Evolutionary conservation across 2,888 invertebrate species (phyloP).

Genomic region (Drosophila incognita): DNA sequence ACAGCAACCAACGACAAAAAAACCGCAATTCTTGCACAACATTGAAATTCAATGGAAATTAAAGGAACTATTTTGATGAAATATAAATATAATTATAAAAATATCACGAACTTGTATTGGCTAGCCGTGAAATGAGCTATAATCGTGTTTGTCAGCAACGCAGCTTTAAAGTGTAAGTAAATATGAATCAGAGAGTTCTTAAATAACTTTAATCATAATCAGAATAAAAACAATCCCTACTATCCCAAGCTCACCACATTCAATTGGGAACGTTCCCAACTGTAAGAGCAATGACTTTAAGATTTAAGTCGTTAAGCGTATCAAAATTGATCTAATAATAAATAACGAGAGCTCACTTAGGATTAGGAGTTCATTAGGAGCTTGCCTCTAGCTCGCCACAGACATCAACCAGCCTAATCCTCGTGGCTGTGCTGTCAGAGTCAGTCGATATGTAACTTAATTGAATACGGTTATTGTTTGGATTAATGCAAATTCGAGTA

Average conservation of each 20-base stretch:
- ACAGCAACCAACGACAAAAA: background rate
- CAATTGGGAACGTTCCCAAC: background rate
- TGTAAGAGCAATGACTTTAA: background rate
- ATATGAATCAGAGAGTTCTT: background rate
- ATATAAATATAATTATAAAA: background rate
- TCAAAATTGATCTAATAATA: background rate
- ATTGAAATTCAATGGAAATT: background rate
- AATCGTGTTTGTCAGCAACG: background rate
- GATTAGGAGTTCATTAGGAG: constrained; percentile 5
- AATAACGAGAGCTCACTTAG: background rate
- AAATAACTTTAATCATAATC: background rate
- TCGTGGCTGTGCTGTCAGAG: background rate
- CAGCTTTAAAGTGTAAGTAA: background rate
- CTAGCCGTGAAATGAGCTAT: background rate
- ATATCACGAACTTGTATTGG: background rate
- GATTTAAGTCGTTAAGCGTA: background rate
- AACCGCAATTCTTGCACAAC: background rate
- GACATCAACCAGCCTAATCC: background rate
- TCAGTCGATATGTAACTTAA: constrained; percentile 15
- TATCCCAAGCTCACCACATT: background rate
- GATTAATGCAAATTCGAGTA: constrained; percentile 34
- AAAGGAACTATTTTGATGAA: constrained; percentile 6
- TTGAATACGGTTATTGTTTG: constrained; percentile 29
- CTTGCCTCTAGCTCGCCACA: background rate
- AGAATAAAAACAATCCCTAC: background rate